Conservation (phyloP, 2,797 vertebrate species). For the Rhinoraja longicauda region DNA sequence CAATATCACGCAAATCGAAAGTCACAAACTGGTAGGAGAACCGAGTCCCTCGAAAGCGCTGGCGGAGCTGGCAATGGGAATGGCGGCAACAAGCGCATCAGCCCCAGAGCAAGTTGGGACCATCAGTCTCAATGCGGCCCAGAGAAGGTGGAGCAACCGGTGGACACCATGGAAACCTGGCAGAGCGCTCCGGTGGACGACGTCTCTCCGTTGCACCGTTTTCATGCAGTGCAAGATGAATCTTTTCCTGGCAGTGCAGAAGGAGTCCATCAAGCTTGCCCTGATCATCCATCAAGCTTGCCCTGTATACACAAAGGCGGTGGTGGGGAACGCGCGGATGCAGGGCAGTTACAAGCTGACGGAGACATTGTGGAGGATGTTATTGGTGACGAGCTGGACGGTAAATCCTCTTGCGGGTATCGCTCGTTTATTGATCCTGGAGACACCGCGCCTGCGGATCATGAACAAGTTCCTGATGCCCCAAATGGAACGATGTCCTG, state of each 20-base stretch:
- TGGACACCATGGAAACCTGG: no score
- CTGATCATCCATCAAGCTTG: conserved; percentile 2
- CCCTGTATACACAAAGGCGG: neutral
- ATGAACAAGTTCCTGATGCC: neutral
- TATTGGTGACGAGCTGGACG: conserved; percentile 43
- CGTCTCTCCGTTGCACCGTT: conserved; percentile 4
- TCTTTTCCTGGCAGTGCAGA: conserved; percentile 37
- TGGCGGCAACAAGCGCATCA: no score
- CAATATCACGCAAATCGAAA: neutral
- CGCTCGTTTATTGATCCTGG: neutral
- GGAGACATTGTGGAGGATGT: conserved; percentile 44
- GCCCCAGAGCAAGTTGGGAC: no score
- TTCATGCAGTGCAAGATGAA: conserved; percentile 40
- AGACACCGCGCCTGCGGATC: neutral
- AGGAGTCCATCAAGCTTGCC: conserved; percentile 15
- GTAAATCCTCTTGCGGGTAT: conserved; percentile 27
- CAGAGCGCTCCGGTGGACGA: neutral
- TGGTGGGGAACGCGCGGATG: neutral
- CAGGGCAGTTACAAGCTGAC: neutral
- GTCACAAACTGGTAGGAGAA: neutral
- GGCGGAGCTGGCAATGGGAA: neutral
- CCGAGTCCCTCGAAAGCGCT: neutral
- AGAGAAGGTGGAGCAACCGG: neutral
- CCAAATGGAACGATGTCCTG: neutral
- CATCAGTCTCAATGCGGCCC: neutral